Evolutionary conservation across 2,113 vertebrate species (phyloP), one percentile per base, ranked within the genome.

Genomic region (Aegotheles bennettii): DNA sequence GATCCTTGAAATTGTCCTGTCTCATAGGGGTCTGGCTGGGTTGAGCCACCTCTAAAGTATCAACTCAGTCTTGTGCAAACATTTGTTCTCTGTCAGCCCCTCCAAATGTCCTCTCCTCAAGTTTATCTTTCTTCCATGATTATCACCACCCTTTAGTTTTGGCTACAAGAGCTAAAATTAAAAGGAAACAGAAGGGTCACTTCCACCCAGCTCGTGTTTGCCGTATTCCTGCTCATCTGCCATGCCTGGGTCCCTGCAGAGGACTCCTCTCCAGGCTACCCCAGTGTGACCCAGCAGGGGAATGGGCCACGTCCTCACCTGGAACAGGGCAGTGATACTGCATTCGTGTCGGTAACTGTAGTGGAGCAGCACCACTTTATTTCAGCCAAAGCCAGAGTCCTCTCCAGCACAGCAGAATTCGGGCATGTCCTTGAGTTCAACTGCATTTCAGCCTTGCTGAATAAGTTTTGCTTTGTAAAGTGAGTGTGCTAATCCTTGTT

Each of bases 231-330:
- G 51, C 38, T 75, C 40, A 29, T 57, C 36, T 76, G 33, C 40
- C 4, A 2, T 50, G 9, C 19, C 31, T 31, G 18, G 5, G 4
- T 59, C 6, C 20, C 23, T 56, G 21, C 10, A 61, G 48, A 61
- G 16, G 31, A 25, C 7, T 60, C 8, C 13, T 78, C 29, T 54
- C 11, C n/a, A 45, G 19, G 33, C n/a, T 63, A 13, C 42, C 19
- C 23, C 3, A 2, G 11, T 36, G 31, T 59, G 24, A 84, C 10
- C 21, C 17, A n/a, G 25, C 9, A 40, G 40, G 42, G 9, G 19
- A 78, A 60, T 0, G 0, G 40, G 12, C 28, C n/a, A 28, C 0
- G 0, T 70, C 21, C 40, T 83, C n/a, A 25, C 11, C 33, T 85
- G 45, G 36, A 76, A 75, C 7, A 69, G 7, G 18, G 35, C 43